Evolutionary conservation across 2,888 invertebrate species (phyloP).

Genomic region (Clunio marinus): DNA sequence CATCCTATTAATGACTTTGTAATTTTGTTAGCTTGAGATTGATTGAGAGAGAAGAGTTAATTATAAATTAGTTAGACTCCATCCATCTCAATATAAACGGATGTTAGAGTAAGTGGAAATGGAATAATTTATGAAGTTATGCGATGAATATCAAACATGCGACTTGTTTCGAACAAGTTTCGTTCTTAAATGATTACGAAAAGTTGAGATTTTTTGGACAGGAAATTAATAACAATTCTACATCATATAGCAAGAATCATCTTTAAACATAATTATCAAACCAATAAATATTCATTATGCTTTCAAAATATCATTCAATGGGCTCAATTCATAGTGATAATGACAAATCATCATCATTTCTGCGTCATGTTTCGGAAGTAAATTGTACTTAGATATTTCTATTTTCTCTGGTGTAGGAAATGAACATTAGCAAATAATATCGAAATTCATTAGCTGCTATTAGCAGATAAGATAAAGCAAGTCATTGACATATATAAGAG

Average conservation of each 20-base stretch:
- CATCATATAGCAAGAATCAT: too few relatives aligned
- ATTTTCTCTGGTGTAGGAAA: neutral
- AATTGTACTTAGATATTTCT: slow-evolving; percentile 10
- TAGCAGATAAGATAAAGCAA: slow-evolving; percentile 21
- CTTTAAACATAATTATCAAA: too few relatives aligned
- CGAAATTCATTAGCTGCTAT: slow-evolving; percentile 9
- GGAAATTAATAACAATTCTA: too few relatives aligned
- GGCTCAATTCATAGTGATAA: neutral
- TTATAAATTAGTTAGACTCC: slow-evolving; percentile 16
- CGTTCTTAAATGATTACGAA: too few relatives aligned
- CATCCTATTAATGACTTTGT: slow-evolving; percentile 19
- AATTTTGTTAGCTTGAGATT: slow-evolving; percentile 19
- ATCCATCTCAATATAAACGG: neutral
- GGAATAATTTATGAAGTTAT: slow-evolving; percentile 10
- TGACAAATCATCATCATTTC: neutral
- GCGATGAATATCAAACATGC: slow-evolving; percentile 23
- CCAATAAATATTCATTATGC: too few relatives aligned
- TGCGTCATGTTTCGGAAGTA: slow-evolving; percentile 3
- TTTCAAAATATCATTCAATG: too few relatives aligned
- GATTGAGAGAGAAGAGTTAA: slow-evolving; percentile 21
- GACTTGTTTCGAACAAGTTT: too few relatives aligned
- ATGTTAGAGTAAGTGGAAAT: neutral
- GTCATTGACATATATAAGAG: slow-evolving; percentile 18
- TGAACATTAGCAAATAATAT: neutral
- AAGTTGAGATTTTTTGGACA: neutral